phyloP scores from a whole-genome alignment of 2,888 invertebrate species.

The Drosophila cyrtoloma region DNA sequence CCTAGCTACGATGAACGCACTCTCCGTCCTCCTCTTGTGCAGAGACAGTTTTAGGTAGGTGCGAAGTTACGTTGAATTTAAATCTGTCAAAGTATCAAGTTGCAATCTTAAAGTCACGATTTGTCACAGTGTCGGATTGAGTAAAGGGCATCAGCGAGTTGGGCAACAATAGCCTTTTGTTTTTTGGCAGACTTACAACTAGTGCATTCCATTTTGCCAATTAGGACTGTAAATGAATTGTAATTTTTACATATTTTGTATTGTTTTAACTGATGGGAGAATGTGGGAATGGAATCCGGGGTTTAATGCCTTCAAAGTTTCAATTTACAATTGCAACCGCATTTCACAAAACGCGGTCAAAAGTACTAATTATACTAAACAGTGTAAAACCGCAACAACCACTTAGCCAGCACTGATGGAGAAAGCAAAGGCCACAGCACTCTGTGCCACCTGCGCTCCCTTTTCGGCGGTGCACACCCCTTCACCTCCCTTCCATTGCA shows the following conservation, averaged over 20 bases:
- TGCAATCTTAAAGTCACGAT: not conserved
- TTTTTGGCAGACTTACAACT: not conserved
- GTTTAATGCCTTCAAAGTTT: constrained; percentile 39
- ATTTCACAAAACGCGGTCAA: constrained; percentile 77
- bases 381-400: constrained; percentile 74
- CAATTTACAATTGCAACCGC: constrained; percentile 52
- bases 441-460: constrained; percentile 5
- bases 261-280: not conserved
- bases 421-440: constrained; percentile 5
- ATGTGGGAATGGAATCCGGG: not conserved
- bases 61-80: not conserved
- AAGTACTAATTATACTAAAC: constrained; percentile 82
- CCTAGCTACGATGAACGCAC: not conserved
- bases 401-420: constrained; percentile 62
- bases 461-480: not conserved
- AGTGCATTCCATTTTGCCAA: not conserved
- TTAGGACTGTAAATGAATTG: constrained; percentile 19
- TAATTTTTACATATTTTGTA: constrained; percentile 15
- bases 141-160: not conserved
- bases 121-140: not conserved
- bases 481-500: not conserved
- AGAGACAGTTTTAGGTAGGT: not conserved
- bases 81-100: not conserved
- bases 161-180: not conserved
- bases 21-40: not conserved